Evolutionary conservation across 2,113 vertebrate genomes (phyloP).

Genomic region (Oncorhynchus clarkii): DNA sequence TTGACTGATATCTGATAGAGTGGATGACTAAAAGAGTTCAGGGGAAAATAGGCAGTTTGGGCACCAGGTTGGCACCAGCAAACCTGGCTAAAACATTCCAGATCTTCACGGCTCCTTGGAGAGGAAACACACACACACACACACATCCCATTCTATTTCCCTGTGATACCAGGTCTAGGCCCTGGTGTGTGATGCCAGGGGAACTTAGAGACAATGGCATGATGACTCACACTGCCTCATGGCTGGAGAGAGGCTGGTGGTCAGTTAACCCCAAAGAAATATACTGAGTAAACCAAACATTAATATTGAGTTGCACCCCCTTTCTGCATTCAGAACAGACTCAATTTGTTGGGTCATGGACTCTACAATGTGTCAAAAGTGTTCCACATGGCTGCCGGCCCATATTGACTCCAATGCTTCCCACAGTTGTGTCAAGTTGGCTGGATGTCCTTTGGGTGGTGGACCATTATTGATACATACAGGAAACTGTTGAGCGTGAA

Average conservation of each 20-base stretch:
- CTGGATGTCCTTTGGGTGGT: too few relatives aligned
- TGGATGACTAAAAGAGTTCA: background rate
- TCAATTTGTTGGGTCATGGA: too few relatives aligned
- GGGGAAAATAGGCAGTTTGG: background rate
- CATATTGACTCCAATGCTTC: too few relatives aligned
- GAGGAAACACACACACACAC: constrained; percentile 14
- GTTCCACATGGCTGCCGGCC: too few relatives aligned
- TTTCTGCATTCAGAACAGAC: too few relatives aligned
- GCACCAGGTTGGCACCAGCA: background rate
- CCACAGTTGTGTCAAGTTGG: too few relatives aligned
- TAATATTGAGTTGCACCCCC: too few relatives aligned
- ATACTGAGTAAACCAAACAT: too few relatives aligned
- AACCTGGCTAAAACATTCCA: background rate
- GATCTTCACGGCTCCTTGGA: background rate
- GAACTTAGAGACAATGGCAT: constrained; percentile 9
- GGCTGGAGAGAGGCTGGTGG: background rate
- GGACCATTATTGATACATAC: too few relatives aligned
- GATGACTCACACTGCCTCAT: background rate
- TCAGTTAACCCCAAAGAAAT: background rate
- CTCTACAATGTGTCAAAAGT: too few relatives aligned
- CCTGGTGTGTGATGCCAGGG: constrained; percentile 1
- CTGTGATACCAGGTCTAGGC: background rate
- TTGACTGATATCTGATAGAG: background rate
- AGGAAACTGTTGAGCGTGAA: too few relatives aligned
- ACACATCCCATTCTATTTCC: background rate